These are phyloP conservation scores for Fukomys damarensis DNA, from an alignment of 2,113 vertebrate species.

Conservation along the genomic window DNA sequence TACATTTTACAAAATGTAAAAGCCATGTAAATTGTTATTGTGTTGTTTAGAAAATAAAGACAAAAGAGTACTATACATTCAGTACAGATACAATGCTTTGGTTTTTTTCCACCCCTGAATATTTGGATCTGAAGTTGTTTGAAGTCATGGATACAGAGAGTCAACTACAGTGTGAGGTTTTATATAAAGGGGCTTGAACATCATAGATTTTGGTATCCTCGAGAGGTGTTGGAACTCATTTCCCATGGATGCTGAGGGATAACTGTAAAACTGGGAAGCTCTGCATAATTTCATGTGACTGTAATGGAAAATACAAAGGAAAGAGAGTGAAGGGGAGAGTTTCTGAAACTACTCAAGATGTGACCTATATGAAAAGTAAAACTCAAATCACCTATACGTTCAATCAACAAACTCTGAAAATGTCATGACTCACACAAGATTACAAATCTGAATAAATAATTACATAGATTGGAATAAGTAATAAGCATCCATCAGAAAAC, in stretches of 20 bases:
- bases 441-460: conserved; percentile 2
- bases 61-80: neutral
- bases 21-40: neutral
- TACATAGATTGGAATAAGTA: neutral
- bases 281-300: neutral
- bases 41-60: neutral
- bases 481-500: neutral
- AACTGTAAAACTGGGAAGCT: neutral
- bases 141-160: neutral
- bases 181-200: neutral
- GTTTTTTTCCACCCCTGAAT: neutral
- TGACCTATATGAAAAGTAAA: neutral
- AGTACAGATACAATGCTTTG: neutral
- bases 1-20: neutral
- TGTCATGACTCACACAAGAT: neutral
- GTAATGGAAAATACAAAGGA: neutral
- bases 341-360: neutral
- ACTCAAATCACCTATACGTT: neutral
- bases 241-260: neutral
- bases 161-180: neutral
- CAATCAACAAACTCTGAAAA: conserved; percentile 35
- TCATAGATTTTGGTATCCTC: neutral
- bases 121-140: neutral
- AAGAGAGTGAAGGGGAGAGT: neutral
- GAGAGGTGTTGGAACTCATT: neutral